Evolutionary conservation across 2,797 vertebrate species (phyloP).

Genomic region (Takifugu rubripes): DNA sequence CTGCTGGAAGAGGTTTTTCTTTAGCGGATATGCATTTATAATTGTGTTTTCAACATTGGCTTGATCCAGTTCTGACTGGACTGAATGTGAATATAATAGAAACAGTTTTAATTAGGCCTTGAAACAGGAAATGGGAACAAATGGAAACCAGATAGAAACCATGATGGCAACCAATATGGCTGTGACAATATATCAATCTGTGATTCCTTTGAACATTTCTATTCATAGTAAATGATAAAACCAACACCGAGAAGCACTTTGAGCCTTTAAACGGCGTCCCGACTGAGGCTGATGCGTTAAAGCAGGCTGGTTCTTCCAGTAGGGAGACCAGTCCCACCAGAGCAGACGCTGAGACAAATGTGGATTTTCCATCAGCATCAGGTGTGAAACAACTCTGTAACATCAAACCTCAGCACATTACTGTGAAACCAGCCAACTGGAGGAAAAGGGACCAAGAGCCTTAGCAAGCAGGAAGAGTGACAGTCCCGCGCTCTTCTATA

Average conservation of each 20-base stretch:
- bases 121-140: no score
- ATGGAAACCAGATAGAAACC: no score
- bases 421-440: slow-evolving; percentile 60
- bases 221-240: no score
- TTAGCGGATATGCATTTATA: slow-evolving; percentile 17
- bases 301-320: slow-evolving; percentile 19
- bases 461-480: slow-evolving; percentile 29
- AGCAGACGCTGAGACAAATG: slow-evolving; percentile 58
- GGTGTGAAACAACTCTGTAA: slow-evolving; percentile 52
- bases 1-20: slow-evolving; percentile 23
- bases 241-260: no score
- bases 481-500: slow-evolving; percentile 18
- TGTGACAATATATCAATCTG: no score
- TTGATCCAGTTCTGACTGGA: no score
- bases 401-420: slow-evolving; percentile 61
- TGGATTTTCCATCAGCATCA: slow-evolving; percentile 51
- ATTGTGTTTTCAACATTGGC: neutral
- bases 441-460: slow-evolving; percentile 42
- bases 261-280: no score
- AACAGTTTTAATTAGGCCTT: no score
- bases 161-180: no score
- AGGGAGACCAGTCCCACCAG: slow-evolving; percentile 38
- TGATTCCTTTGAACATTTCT: no score
- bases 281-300: neutral
- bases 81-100: no score